These are phyloP conservation scores for Vimba vimba DNA, from an alignment of 2,113 vertebrate genomes.

Conservation along the genomic window DNA sequence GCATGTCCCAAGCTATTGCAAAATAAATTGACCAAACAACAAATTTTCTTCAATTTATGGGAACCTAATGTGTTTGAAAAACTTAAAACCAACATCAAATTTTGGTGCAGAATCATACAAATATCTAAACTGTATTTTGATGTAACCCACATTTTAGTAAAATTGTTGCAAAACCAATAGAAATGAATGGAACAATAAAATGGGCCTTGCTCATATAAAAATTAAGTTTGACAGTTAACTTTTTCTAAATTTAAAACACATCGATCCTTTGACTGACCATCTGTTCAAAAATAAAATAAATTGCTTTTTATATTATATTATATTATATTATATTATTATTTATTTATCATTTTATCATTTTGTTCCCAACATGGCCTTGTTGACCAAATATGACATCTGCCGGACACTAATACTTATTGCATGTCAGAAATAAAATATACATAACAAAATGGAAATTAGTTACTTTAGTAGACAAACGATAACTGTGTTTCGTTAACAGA, in stretches of 20 bases:
- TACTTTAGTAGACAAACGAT: not conserved
- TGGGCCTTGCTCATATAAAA: not conserved
- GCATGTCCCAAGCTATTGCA: not conserved
- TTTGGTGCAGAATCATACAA: too few relatives aligned
- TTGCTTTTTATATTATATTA: not conserved
- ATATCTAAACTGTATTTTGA: too few relatives aligned
- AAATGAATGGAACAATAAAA: not conserved
- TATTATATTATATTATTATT: not conserved
- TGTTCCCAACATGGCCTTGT: not conserved
- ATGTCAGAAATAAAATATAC: not conserved
- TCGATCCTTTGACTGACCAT: not conserved
- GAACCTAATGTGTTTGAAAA: too few relatives aligned
- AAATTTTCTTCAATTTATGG: too few relatives aligned
- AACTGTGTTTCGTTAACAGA: not conserved
- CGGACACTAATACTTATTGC: not conserved
- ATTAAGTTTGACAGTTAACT: not conserved
- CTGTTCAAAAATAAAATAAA: not conserved
- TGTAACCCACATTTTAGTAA: too few relatives aligned
- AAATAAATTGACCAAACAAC: too few relatives aligned
- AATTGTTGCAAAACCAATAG: not conserved
- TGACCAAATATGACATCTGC: constrained; percentile 20
- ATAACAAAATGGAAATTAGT: not conserved
- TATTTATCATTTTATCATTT: not conserved
- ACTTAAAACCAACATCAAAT: too few relatives aligned
- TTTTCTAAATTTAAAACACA: not conserved